Evolutionary conservation across 2,113 vertebrate species (phyloP).

Genomic region (Xiphias gladius): DNA sequence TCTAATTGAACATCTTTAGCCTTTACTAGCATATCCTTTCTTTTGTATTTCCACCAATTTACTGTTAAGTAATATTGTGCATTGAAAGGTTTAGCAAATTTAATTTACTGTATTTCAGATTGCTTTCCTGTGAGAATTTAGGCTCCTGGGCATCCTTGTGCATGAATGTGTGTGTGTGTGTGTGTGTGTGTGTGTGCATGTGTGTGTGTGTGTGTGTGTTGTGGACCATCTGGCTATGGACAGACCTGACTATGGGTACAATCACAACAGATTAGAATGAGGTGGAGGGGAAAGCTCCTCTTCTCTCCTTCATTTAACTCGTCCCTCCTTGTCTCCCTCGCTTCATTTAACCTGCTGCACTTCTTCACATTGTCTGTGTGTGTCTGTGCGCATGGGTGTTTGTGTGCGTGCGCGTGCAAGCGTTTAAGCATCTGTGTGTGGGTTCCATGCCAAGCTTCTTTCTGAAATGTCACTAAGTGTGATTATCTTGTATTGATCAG

Average conservation of each 20-base stretch:
- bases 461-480: slow-evolving; percentile 62
- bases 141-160: slow-evolving; percentile 28
- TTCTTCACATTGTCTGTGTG: slow-evolving; percentile 43
- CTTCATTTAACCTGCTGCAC: slow-evolving; percentile 79
- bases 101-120: slow-evolving; percentile 38
- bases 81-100: slow-evolving; percentile 42
- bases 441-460: not conserved
- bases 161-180: slow-evolving; percentile 13
- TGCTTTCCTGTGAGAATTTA: slow-evolving; percentile 44
- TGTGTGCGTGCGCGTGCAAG: not conserved
- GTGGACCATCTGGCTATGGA: slow-evolving; percentile 73
- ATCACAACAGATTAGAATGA: slow-evolving; percentile 80
- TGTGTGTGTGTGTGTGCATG: slow-evolving; percentile 8
- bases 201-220: slow-evolving; percentile 43
- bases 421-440: slow-evolving; percentile 11
- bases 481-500: slow-evolving; percentile 71
- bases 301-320: slow-evolving; percentile 82
- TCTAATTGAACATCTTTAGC: slow-evolving; percentile 53
- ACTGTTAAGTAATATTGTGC: slow-evolving; percentile 18
- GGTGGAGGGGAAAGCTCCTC: slow-evolving; percentile 75
- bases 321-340: slow-evolving; percentile 71
- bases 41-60: slow-evolving; percentile 44
- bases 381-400: slow-evolving; percentile 2
- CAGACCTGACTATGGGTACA: slow-evolving; percentile 71
- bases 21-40: slow-evolving; percentile 19